Evolutionary conservation across 2,888 invertebrate genomes (phyloP), one percentile per base, ranked within the genome.

Genomic region (Lasioglossum figueresi): DNA sequence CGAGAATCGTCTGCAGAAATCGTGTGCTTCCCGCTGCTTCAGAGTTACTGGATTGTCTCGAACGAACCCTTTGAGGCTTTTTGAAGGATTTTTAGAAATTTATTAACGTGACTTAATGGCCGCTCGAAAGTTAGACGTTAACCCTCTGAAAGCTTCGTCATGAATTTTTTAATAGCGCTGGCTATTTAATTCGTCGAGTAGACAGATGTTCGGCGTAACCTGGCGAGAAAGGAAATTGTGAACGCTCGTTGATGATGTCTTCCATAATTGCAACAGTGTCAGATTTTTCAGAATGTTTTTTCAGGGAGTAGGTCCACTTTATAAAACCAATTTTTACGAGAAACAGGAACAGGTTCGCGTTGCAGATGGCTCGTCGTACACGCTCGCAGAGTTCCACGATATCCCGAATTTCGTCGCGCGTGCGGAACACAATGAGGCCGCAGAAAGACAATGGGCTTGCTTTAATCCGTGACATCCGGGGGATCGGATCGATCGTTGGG

Each of bases 391-490:
- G 31, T 63, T 31, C 34, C 63, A 27, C 19, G 3, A 31, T 31
- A 31, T 63, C 16, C 63, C 31, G 31, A 63, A 63, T 63, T 63
- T 63, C 31, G 16, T 31, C 31, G 63, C 8, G 63, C 63, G 63
- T 31, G 63, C 31, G 63, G 5, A 19, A 63, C 19, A 19, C 63
- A 63, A 63, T 31, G 63, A 31, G 31, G 8, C 63, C 31, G 63
- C 34, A 10, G 40, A 43, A n/a, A 59, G 81, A 83, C 75, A 75
- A 75, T 75, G 74, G 75, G 40, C 27, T n/a, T 45, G 81, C 40
- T 81, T 75, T 45, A 70, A 82, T 81, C 59, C 70, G 43, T 27
- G 52, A 66, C 63, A 74, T 45, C 74, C 34, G 34, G 45, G 68
- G 75, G 37, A 63, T 75, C 75, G 31, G 70, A 75, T 81, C 45